These are phyloP conservation scores for Choristoneura fumiferana DNA, from an alignment of 1,140 invertebrate genomes.

Conservation along the genomic window DNA sequence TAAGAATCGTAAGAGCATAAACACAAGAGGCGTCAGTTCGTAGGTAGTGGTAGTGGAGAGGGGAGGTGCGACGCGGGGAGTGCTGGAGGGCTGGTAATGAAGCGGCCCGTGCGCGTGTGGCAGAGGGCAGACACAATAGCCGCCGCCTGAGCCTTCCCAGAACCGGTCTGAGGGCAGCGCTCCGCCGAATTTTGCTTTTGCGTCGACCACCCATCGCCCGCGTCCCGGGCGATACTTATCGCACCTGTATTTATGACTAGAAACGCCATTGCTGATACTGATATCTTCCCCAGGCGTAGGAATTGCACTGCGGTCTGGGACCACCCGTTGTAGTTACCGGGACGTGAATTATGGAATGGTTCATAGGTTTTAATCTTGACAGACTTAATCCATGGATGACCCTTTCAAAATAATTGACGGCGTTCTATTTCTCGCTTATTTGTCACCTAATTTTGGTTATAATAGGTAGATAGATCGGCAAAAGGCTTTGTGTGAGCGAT, in stretches of 20 bases:
- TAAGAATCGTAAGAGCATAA: neutral
- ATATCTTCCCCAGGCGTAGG: conserved; percentile 28
- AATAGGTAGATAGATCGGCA: conserved; percentile 11
- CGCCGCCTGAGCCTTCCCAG: conserved; percentile 57
- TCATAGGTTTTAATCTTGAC: conserved; percentile 15
- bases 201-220: conserved; percentile 64
- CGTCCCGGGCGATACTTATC: conserved; percentile 59
- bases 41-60: neutral
- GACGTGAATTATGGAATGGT: conserved; percentile 30
- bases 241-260: conserved; percentile 65
- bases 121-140: conserved; percentile 63
- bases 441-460: conserved; percentile 8
- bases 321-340: conserved; percentile 42
- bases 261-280: conserved; percentile 46
- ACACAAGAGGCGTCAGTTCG: neutral
- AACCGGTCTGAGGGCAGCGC: conserved; percentile 64
- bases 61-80: conserved; percentile 20
- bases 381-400: too few species aligned
- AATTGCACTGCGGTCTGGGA: conserved; percentile 35
- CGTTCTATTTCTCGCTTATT: neutral
- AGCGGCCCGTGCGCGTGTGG: conserved; percentile 53
- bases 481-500: conserved; percentile 31
- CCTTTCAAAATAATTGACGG: neutral
- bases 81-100: conserved; percentile 47
- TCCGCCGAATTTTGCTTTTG: conserved; percentile 70